Conservation (phyloP, 2,113 vertebrate genomes). For the Helogale parvula region DNA sequence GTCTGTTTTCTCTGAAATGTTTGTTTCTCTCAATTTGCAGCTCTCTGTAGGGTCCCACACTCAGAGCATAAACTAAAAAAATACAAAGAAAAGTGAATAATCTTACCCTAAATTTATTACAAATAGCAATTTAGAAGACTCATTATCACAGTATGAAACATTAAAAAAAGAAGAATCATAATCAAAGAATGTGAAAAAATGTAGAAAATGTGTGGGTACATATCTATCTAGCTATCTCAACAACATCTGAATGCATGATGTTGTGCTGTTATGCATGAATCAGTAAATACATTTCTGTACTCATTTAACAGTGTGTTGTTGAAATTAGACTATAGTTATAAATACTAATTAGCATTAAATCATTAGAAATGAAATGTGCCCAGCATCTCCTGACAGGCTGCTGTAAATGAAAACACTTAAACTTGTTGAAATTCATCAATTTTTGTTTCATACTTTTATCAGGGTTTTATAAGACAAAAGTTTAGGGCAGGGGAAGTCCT, state of each 20-base stretch:
- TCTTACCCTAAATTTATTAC: constrained; percentile 82
- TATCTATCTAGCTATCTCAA: constrained; percentile 18
- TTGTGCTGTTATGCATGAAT: constrained; percentile 61
- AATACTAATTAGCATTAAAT: constrained; percentile 78
- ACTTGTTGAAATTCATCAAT: constrained; percentile 56
- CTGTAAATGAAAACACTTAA: constrained; percentile 36
- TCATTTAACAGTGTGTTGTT: constrained; percentile 60
- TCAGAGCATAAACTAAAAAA: constrained; percentile 80
- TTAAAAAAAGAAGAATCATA: constrained; percentile 75
- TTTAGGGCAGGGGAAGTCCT: not conserved
- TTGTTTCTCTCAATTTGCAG: constrained; percentile 77
- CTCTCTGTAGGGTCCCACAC: constrained; percentile 78
- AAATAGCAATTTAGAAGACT: constrained; percentile 80
- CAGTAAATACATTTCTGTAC: constrained; percentile 71
- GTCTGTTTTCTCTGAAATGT: constrained; percentile 79
- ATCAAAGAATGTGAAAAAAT: constrained; percentile 80
- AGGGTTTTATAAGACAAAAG: constrained; percentile 34
- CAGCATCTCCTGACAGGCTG: not conserved
- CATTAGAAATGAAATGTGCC: constrained; percentile 56
- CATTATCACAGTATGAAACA: constrained; percentile 82
- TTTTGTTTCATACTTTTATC: constrained; percentile 65
- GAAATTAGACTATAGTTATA: constrained; percentile 56
- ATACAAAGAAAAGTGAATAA: constrained; percentile 76
- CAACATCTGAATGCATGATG: constrained; percentile 59
- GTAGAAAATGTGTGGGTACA: constrained; percentile 42